phyloP scores from a whole-genome alignment of 2,888 invertebrate species.

The Phlogophora meticulosa region DNA sequence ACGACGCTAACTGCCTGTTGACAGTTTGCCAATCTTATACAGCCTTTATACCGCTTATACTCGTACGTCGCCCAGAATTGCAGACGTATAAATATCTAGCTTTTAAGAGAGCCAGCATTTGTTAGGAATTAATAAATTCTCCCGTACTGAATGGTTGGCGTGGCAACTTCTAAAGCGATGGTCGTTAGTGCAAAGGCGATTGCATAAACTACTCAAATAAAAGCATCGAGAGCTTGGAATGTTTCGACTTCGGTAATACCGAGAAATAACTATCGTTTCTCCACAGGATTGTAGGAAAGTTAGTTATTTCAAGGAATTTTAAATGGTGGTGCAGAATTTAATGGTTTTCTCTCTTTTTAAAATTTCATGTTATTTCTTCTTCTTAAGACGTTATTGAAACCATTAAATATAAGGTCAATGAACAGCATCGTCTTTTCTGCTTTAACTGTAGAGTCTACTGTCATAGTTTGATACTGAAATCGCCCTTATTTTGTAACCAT shows the following conservation, averaged over 20 bases:
- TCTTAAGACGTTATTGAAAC: background rate
- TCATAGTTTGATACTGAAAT: background rate
- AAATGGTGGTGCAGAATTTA: constrained; percentile 22
- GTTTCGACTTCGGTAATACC: constrained; percentile 35
- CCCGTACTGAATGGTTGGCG: constrained; percentile 37
- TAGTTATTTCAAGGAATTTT: constrained; percentile 26
- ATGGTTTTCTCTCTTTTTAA: constrained; percentile 13
- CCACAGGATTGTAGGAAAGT: constrained; percentile 12
- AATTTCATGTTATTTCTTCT: constrained; percentile 2
- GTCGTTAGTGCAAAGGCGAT: constrained; percentile 48
- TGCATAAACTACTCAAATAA: constrained; percentile 47
- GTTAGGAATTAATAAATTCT: constrained; percentile 59
- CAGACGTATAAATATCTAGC: constrained; percentile 59
- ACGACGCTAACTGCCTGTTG: constrained; percentile 45
- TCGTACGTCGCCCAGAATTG: constrained; percentile 25
- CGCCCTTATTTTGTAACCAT: background rate
- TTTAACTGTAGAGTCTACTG: background rate
- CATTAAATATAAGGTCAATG: background rate
- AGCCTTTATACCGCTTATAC: constrained; percentile 33
- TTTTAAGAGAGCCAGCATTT: constrained; percentile 42
- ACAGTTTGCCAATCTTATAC: constrained; percentile 55
- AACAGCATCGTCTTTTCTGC: background rate
- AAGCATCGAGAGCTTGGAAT: constrained; percentile 42
- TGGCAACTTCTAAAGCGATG: constrained; percentile 43
- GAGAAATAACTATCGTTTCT: constrained; percentile 28